phyloP scores from a whole-genome alignment of 92 coral and sea anemone genomes.

The Parazoanthus atlanticus region DNA sequence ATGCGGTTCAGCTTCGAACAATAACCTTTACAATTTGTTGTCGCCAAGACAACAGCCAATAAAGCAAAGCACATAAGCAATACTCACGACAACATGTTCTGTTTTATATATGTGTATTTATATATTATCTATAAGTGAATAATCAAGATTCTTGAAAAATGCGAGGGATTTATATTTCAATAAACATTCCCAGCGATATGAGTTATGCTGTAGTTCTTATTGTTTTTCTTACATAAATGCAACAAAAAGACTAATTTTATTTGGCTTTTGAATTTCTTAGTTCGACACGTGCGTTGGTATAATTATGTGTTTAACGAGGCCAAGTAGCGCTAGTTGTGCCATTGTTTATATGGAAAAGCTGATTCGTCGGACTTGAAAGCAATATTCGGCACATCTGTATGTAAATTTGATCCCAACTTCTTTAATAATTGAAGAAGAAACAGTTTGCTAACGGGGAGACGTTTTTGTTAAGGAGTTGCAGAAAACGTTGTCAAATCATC shows the following conservation, averaged over 20 bases:
- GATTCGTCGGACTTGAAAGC: conserved; percentile 52
- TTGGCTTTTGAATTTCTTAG: conserved; percentile 1
- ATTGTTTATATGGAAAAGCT: conserved; percentile 55
- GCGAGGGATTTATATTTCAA: not conserved
- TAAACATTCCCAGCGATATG: not conserved
- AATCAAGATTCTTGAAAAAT: not conserved
- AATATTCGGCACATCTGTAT: conserved; percentile 23
- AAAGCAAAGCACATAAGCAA: not conserved
- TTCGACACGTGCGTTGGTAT: conserved; percentile 1
- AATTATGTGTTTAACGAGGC: conserved; percentile 32
- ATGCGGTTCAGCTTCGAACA: conserved; percentile 5
- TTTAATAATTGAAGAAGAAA: conserved; percentile 53
- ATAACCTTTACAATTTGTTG: not conserved
- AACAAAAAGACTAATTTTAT: conserved; percentile 18
- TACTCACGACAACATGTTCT: too few relatives aligned
- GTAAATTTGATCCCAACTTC: conserved; percentile 48
- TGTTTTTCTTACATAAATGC: not conserved
- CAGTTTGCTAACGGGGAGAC: conserved; percentile 15
- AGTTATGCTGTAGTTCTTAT: not conserved
- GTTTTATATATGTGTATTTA: not conserved
- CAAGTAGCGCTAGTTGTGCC: conserved; percentile 38
- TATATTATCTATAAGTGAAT: not conserved
- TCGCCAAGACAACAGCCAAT: conserved; percentile 10
- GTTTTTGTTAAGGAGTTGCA: not conserved
- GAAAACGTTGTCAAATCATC: not conserved